Conservation (phyloP, 2,888 invertebrate species). For the Papilio protenor region DNA sequence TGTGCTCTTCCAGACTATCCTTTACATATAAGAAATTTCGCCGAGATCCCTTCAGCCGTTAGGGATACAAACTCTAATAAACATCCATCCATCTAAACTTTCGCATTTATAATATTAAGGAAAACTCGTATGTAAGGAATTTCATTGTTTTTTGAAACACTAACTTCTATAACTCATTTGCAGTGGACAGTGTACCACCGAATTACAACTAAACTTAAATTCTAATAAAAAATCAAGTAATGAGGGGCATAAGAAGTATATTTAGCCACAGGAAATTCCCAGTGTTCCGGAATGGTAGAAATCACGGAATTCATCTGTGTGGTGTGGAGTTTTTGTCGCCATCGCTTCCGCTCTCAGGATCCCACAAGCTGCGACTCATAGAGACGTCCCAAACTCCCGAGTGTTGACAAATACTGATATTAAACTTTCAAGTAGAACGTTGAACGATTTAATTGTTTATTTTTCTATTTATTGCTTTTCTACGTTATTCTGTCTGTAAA, state of each 20-base stretch:
- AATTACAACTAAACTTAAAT: not conserved
- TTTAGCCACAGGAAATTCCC: conserved; percentile 37
- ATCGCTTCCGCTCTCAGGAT: conserved; percentile 38
- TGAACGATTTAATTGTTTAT: conserved; percentile 36
- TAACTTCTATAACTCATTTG: too few relatives aligned
- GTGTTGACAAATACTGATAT: conserved; percentile 41
- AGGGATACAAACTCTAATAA: too few relatives aligned
- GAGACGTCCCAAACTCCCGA: conserved; percentile 30
- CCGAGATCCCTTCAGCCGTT: too few relatives aligned
- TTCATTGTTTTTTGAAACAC: too few relatives aligned
- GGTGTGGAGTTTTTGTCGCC: conserved; percentile 40
- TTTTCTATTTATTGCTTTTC: not conserved
- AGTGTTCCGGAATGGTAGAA: conserved; percentile 21
- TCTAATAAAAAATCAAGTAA: not conserved
- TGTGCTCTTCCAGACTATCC: too few relatives aligned
- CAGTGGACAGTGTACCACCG: not conserved
- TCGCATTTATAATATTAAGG: not conserved
- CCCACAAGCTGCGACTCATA: conserved; percentile 42
- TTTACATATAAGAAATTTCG: too few relatives aligned
- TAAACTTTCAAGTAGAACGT: conserved; percentile 35
- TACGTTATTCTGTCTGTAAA: too few relatives aligned
- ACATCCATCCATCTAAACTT: too few relatives aligned
- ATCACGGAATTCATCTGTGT: conserved; percentile 40
- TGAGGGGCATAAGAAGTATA: conserved; percentile 7
- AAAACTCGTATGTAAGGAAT: not conserved